Conservation (phyloP, 2,888 invertebrate species). For the Agriopis leucophaearia region DNA sequence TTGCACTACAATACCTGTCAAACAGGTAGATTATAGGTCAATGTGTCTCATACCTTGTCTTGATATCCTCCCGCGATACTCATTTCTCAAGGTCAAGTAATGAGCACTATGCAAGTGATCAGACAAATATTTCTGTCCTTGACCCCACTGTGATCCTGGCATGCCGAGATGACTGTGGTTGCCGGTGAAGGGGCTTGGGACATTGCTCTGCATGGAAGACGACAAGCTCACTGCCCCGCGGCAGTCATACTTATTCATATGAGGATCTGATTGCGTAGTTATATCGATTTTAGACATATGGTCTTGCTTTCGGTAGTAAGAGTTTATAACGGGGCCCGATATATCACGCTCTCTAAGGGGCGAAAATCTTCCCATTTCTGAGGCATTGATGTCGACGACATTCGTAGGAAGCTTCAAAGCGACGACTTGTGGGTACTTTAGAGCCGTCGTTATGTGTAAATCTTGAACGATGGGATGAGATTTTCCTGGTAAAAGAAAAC, state of each 20-base stretch:
- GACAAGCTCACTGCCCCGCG: conserved; percentile 88
- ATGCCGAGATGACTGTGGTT: conserved; percentile 89
- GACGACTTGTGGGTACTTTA: conserved; percentile 83
- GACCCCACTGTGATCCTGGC: conserved; percentile 91
- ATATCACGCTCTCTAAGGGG: conserved; percentile 88
- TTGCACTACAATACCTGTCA: conserved; percentile 1
- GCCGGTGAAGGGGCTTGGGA: conserved; percentile 89
- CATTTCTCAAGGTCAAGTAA: conserved; percentile 85
- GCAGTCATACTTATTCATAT: conserved; percentile 89
- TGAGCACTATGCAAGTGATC: conserved; percentile 89
- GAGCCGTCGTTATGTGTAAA: conserved; percentile 77
- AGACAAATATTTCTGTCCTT: conserved; percentile 89
- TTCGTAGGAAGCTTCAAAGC: conserved; percentile 87
- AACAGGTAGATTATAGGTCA: neutral
- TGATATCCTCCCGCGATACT: conserved; percentile 66
- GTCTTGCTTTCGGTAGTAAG: conserved; percentile 69
- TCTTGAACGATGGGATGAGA: conserved; percentile 62
- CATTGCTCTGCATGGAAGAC: conserved; percentile 91
- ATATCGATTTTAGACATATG: conserved; percentile 66
- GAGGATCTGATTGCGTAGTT: conserved; percentile 81
- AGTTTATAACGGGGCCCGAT: conserved; percentile 86
- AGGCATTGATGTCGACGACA: conserved; percentile 87
- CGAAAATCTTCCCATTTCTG: conserved; percentile 88
- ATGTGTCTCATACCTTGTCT: conserved; percentile 67
- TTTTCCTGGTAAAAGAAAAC: conserved; percentile 56